Percentiles rank a stretch among this genome's conserved stretches.
Conservation (phyloP, 1,140 invertebrate genomes). For the Conus betulinus region DNA sequence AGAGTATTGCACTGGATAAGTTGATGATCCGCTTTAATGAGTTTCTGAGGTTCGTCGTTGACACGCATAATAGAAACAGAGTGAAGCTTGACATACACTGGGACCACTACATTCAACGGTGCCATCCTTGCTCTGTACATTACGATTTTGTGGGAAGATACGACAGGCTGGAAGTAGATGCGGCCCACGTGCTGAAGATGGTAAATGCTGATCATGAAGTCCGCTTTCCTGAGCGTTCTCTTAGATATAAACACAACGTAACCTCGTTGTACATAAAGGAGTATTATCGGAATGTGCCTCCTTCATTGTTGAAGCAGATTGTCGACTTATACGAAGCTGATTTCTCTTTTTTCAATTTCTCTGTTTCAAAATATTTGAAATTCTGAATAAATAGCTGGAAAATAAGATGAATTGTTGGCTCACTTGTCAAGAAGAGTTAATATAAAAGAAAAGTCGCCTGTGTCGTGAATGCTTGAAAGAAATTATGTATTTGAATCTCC, state of each 20-base stretch:
- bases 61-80: background rate
- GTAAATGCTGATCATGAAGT: background rate
- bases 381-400: too few species aligned
- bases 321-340: too few species aligned
- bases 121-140: conserved; percentile 21
- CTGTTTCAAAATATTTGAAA: too few species aligned
- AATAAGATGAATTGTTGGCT: too few species aligned
- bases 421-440: too few species aligned
- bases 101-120: conserved; percentile 23
- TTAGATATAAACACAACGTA: background rate
- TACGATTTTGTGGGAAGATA: conserved; percentile 36
- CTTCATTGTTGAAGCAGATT: too few species aligned
- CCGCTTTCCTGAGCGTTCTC: background rate
- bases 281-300: too few species aligned
- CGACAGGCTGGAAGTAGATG: conserved; percentile 13
- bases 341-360: too few species aligned
- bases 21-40: background rate
- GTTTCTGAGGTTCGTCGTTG: conserved; percentile 13
- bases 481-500: too few species aligned
- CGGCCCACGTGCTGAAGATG: background rate
- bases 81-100: conserved; percentile 26
- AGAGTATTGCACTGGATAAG: background rate
- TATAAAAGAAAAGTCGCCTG: too few species aligned
- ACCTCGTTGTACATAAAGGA: background rate
- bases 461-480: too few species aligned